Percentiles rank a stretch among this genome's conserved stretches.
Evolutionary conservation across 2,797 vertebrate genomes (phyloP).

Genomic region (Pseudotriccus pelzelni): DNA sequence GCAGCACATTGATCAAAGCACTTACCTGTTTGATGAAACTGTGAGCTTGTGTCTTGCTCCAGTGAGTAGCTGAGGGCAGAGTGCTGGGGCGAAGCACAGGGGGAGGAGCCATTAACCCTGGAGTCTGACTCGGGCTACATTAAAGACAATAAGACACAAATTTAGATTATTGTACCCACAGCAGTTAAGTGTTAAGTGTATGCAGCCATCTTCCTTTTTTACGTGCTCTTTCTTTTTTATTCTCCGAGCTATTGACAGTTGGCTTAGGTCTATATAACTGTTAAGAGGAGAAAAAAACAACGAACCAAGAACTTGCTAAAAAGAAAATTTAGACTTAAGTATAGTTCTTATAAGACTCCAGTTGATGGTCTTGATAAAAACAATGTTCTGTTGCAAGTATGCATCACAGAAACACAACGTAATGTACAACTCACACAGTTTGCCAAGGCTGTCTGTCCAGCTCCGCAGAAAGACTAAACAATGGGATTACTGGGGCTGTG

Average conservation of each 20-base stretch:
- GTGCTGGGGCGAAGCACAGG: constrained; percentile 78
- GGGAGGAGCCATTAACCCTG: constrained; percentile 86
- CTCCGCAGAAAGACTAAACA: not conserved
- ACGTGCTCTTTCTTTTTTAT: not conserved
- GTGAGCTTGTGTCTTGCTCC: constrained; percentile 79
- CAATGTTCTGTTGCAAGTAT: not conserved
- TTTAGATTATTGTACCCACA: not conserved
- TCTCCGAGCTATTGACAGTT: not conserved
- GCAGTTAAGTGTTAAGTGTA: not conserved
- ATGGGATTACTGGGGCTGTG: not conserved
- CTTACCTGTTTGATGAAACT: constrained; percentile 86
- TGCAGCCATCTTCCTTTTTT: not conserved
- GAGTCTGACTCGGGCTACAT: constrained; percentile 87
- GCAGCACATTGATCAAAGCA: not conserved
- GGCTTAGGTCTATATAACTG: not conserved
- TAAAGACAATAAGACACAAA: not conserved
- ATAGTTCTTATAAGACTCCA: not conserved
- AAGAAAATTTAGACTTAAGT: not conserved
- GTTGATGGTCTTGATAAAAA: not conserved
- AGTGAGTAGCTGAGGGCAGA: constrained; percentile 67
- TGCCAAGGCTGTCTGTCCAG: not conserved
- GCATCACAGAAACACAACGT: not conserved
- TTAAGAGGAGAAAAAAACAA: rapidly evolving
- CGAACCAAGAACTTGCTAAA: not conserved
- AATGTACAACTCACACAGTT: not conserved